Conservation (phyloP, 2,113 vertebrate species). For the Arenaria interpres region DNA sequence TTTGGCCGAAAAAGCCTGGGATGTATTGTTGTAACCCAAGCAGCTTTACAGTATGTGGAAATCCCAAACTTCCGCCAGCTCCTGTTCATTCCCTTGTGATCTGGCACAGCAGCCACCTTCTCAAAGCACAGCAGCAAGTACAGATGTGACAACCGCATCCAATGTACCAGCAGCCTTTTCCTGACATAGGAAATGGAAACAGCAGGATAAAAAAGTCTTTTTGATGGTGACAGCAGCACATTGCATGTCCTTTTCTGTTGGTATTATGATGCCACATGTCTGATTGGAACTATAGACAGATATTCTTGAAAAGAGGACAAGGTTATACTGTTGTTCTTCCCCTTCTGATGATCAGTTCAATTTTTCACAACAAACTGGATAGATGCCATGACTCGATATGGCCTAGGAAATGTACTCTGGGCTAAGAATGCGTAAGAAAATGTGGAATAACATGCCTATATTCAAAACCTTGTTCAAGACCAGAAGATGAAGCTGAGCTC, state of each 20-base stretch:
- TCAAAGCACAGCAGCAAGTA: neutral
- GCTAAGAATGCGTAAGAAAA: neutral
- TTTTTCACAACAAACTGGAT: neutral
- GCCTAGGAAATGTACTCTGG: neutral
- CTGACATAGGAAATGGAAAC: neutral
- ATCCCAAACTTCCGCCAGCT: neutral
- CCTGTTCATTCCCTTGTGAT: neutral
- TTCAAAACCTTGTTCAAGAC: neutral
- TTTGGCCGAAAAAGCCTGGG: neutral
- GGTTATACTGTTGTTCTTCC: neutral
- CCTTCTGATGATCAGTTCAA: neutral
- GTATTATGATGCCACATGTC: neutral
- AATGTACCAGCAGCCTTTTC: neutral
- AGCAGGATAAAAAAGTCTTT: neutral
- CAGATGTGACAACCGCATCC: neutral
- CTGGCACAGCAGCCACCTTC: neutral
- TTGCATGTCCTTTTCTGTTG: neutral
- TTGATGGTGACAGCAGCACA: neutral
- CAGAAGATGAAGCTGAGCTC: neutral
- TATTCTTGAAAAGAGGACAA: neutral
- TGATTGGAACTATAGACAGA: neutral
- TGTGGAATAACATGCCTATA: neutral
- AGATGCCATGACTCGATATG: neutral
- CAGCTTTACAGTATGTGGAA: neutral
- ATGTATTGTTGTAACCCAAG: neutral